These are phyloP conservation scores for Porites lutea DNA, from an alignment of 64 coral and sea anemone genomes.

Conservation along the genomic window DNA sequence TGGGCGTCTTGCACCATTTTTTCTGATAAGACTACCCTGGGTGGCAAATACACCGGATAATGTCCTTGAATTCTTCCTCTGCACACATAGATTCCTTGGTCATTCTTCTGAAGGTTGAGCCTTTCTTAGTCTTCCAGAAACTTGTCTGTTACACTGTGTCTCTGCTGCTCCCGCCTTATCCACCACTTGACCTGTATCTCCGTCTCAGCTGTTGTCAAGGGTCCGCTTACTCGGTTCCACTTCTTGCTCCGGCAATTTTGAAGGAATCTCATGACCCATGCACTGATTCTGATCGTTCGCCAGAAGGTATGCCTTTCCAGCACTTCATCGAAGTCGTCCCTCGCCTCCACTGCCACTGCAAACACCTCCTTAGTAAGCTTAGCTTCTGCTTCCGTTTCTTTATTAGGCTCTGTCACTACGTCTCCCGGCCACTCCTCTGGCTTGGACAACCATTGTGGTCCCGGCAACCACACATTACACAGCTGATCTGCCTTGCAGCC, in stretches of 20 bases:
- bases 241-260: no score
- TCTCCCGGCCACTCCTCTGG: no score
- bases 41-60: slow-evolving; percentile 54
- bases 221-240: slow-evolving; percentile 16
- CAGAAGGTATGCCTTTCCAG: no score
- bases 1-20: no score
- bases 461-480: no score
- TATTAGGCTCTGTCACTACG: no score
- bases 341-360: slow-evolving; percentile 51
- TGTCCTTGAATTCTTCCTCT: slow-evolving; percentile 55
- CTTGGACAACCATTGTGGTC: no score
- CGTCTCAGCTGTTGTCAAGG: slow-evolving; percentile 53
- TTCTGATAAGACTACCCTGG: slow-evolving; percentile 20
- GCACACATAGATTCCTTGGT: slow-evolving; percentile 54
- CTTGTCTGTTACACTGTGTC: slow-evolving; percentile 27
- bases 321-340: slow-evolving; percentile 48
- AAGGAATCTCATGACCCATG: no score
- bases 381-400: no score
- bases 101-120: slow-evolving; percentile 55
- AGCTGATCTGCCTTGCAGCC: no score
- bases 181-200: slow-evolving; percentile 53
- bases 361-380: slow-evolving; percentile 41
- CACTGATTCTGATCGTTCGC: no score
- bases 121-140: slow-evolving; percentile 56
- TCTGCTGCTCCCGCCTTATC: slow-evolving; percentile 51